phyloP scores from a whole-genome alignment of 2,797 vertebrate genomes.

The Periparus ater region DNA sequence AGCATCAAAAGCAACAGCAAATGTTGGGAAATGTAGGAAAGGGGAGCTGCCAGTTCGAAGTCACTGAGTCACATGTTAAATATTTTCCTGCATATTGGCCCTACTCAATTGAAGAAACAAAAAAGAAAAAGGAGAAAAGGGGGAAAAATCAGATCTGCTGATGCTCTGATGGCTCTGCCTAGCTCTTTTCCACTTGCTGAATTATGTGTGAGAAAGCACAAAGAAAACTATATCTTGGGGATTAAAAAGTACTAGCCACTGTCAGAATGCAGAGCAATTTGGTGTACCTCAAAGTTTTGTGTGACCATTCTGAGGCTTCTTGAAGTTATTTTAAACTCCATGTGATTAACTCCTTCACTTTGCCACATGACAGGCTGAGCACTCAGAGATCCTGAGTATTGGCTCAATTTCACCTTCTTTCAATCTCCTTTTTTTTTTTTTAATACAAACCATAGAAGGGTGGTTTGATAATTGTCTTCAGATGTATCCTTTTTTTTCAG shows the following conservation, averaged over 20 bases:
- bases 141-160: background rate
- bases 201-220: background rate
- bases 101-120: background rate
- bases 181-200: background rate
- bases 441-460: background rate
- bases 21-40: background rate
- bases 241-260: background rate
- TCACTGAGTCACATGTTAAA: background rate
- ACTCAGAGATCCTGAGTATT: background rate
- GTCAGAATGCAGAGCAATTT: background rate
- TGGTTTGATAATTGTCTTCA: background rate
- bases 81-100: background rate
- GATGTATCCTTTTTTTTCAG: background rate
- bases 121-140: fast-evolving
- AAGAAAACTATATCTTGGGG: background rate
- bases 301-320: background rate
- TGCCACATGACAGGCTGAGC: background rate
- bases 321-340: background rate
- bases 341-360: background rate
- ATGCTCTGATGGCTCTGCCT: background rate
- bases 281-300: background rate
- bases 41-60: background rate
- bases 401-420: background rate
- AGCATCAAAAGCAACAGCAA: constrained; percentile 3
- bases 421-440: background rate